phyloP scores from a whole-genome alignment of 2,888 invertebrate species.

The Drosophila lutescens region DNA sequence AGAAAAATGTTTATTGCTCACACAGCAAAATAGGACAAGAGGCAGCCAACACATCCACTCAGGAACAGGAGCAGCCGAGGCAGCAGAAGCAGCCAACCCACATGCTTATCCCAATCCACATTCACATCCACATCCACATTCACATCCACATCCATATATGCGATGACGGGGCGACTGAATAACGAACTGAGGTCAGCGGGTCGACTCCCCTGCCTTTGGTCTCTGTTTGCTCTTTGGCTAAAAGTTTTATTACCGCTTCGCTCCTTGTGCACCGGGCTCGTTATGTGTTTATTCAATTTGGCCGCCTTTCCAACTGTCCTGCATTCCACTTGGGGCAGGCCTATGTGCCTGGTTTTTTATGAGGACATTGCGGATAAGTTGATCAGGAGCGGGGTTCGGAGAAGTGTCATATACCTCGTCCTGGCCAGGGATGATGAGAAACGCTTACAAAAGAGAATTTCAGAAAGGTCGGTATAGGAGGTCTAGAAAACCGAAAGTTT shows the following conservation, averaged over 20 bases:
- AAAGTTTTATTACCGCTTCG: constrained; percentile 76
- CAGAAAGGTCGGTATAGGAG: background rate
- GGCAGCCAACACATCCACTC: constrained; percentile 25
- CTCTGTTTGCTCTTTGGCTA: constrained; percentile 56
- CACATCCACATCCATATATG: too few relatives aligned
- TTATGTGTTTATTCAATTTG: constrained; percentile 78
- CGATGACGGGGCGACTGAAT: constrained; percentile 26
- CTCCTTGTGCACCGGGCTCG: constrained; percentile 64
- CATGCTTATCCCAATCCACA: constrained; percentile 20
- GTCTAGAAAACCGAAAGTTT: background rate
- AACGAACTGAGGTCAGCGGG: constrained; percentile 73
- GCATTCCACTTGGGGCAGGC: constrained; percentile 26
- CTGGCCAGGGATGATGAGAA: constrained; percentile 8
- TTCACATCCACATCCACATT: background rate
- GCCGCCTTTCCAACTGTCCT: constrained; percentile 39
- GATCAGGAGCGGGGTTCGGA: constrained; percentile 42
- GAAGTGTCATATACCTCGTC: constrained; percentile 12
- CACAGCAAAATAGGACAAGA: constrained; percentile 43
- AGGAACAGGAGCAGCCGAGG: background rate
- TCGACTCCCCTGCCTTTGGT: constrained; percentile 27
- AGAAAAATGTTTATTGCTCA: constrained; percentile 63
- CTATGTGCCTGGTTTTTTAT: constrained; percentile 33
- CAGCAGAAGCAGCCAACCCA: constrained; percentile 6
- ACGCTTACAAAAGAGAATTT: background rate
- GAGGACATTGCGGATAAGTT: constrained; percentile 54